Conservation (phyloP, 1,140 invertebrate species). For the Drosophila insularis region DNA sequence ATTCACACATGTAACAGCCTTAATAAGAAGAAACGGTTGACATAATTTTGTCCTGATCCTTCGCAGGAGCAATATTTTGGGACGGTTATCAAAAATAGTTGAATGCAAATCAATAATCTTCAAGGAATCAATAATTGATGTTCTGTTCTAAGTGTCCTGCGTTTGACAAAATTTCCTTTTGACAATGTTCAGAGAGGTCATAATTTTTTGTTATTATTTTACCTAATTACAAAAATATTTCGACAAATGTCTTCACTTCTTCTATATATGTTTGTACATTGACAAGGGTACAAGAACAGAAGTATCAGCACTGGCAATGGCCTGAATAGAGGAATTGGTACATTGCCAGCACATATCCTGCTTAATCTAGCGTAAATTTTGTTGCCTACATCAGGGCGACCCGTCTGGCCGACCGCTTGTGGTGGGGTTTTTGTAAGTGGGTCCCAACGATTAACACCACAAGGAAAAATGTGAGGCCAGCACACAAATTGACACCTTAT, state of each 20-base stretch:
- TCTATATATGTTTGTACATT: background rate
- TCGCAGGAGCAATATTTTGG: too few relatives aligned
- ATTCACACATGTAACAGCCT: too few relatives aligned
- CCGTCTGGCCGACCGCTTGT: constrained; percentile 25
- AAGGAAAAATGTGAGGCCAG: constrained; percentile 49
- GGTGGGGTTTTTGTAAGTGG: constrained; percentile 11
- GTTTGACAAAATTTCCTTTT: too few relatives aligned
- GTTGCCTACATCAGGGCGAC: constrained; percentile 50
- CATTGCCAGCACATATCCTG: constrained; percentile 39
- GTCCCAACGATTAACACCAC: constrained; percentile 65
- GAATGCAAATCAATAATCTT: too few relatives aligned
- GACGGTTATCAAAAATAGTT: too few relatives aligned
- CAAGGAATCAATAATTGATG: too few relatives aligned
- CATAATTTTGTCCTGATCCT: too few relatives aligned
- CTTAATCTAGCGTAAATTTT: constrained; percentile 77
- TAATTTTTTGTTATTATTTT: too few relatives aligned
- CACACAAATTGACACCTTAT: constrained; percentile 67
- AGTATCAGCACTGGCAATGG: background rate
- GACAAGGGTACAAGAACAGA: background rate
- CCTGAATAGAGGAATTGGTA: background rate
- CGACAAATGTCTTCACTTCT: background rate
- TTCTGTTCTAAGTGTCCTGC: too few relatives aligned
- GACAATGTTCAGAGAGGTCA: too few relatives aligned
- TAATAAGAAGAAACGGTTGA: too few relatives aligned
- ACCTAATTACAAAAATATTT: background rate